Conservation (phyloP, 2,113 vertebrate species). For the Grus americana region DNA sequence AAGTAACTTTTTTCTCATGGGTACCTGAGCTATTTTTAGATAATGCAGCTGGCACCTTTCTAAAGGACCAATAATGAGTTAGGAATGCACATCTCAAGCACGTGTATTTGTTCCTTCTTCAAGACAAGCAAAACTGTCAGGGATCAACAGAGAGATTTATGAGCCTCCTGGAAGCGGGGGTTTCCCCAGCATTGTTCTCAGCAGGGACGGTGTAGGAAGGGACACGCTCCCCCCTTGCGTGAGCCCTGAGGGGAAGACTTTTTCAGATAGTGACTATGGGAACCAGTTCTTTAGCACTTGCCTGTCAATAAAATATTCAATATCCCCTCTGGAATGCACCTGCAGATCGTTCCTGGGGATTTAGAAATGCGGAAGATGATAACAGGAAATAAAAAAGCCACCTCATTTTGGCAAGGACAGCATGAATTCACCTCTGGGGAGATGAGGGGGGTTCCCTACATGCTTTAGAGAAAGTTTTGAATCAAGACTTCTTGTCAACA, state of each 20-base stretch:
- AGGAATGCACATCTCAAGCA: conserved; percentile 4
- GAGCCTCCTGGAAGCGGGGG: background rate
- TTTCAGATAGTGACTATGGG: conserved; percentile 21
- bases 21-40: conserved; percentile 36
- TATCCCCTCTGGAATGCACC: conserved; percentile 46
- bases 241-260: conserved; percentile 4
- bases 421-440: background rate
- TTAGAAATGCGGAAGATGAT: background rate
- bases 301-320: conserved; percentile 58
- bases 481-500: background rate
- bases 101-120: background rate
- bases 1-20: conserved; percentile 31
- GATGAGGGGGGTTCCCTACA: background rate
- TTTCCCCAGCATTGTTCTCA: conserved; percentile 37
- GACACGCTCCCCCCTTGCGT: background rate
- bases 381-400: background rate
- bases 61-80: conserved; percentile 22
- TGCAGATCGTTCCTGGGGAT: background rate
- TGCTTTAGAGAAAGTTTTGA: background rate
- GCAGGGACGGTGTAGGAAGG: background rate
- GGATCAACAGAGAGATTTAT: conserved; percentile 42
- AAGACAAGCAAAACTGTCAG: conserved; percentile 38
- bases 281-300: conserved; percentile 40
- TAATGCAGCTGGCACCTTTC: conserved; percentile 9
- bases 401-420: background rate